Evolutionary conservation across 2,113 vertebrate species (phyloP), one percentile per base, ranked within the genome.

Genomic region (Sprattus sprattus): DNA sequence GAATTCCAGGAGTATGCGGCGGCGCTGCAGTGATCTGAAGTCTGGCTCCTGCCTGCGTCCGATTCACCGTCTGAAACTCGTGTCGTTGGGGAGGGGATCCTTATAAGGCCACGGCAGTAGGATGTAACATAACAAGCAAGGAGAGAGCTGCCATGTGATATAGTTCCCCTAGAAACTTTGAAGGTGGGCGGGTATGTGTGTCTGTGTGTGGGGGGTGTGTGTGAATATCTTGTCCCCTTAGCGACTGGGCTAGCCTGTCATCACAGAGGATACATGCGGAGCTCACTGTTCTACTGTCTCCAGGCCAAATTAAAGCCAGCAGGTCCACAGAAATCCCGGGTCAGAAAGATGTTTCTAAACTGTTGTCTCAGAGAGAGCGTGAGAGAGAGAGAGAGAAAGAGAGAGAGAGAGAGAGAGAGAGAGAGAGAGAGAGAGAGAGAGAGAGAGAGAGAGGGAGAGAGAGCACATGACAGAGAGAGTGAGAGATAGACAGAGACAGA

Each of bases 51-150:
- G 52, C 52, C 16, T 15, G 15, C 2, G 15, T 2, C 16, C 16
- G 52, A 54, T 15, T 13, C 16, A 54, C 52, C 16, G 52, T 54
- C 22, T 64, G 57, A 64, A 10, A 8, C 5, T 22, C n/a, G 15
- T 71, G 64, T 28, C 64, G 64, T 71, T 25, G 11, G 64, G 64
- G 32, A 67, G 60, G 25, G 28, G n/a, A 15, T 9, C 64, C 64
- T 71, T 71, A 71, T 71, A 71, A 28, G 64, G 64, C 7, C 64
- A 32, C 64, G 32, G n/a, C 64, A 28, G 25, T 7, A 71, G 64
- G 64, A 71, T 28, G 64, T 71, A 71, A 32, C 64, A 71, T 71
- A 71, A 71, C 64, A 71, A 71, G 64, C n/a, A 10, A 71, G 64
- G 32, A 11, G 25, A 25, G 64, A 28, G n/a, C 25, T 28, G 64